Conservation (phyloP, 1,140 invertebrate genomes). For the Euborellia annulipes region DNA sequence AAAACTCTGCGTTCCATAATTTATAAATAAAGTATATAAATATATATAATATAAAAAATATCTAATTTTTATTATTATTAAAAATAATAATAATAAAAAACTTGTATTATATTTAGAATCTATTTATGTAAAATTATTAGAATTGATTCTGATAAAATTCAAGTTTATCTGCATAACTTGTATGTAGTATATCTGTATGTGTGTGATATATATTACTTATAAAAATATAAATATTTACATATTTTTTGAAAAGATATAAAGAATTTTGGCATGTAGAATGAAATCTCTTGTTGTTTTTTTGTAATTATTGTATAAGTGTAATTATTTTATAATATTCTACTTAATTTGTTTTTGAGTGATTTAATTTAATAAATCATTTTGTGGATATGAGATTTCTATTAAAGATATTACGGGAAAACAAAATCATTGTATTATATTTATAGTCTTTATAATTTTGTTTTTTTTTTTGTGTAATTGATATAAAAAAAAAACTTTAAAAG, state of each 20-base stretch:
- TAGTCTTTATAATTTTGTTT: too few relatives aligned
- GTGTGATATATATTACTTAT: neutral
- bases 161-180: neutral
- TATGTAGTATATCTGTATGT: conserved; percentile 6
- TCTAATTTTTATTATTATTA: conserved; percentile 4
- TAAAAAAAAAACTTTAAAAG: too few relatives aligned
- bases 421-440: too few relatives aligned
- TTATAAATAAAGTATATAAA: conserved; percentile 27
- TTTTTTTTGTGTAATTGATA: too few relatives aligned
- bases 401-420: too few relatives aligned
- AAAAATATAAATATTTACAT: neutral
- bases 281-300: conserved; percentile 1
- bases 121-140: conserved; percentile 2
- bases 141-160: neutral
- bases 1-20: conserved; percentile 10
- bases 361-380: conserved; percentile 34
- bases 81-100: neutral
- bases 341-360: conserved; percentile 32
- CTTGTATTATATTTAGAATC: neutral
- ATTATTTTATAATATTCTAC: neutral
- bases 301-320: neutral
- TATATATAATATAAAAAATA: conserved; percentile 1
- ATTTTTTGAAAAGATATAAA: conserved; percentile 11
- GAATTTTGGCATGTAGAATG: conserved; percentile 10
- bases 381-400: too few relatives aligned